Conservation (phyloP, 2,888 invertebrate genomes). For the Callinectes sapidus region DNA sequence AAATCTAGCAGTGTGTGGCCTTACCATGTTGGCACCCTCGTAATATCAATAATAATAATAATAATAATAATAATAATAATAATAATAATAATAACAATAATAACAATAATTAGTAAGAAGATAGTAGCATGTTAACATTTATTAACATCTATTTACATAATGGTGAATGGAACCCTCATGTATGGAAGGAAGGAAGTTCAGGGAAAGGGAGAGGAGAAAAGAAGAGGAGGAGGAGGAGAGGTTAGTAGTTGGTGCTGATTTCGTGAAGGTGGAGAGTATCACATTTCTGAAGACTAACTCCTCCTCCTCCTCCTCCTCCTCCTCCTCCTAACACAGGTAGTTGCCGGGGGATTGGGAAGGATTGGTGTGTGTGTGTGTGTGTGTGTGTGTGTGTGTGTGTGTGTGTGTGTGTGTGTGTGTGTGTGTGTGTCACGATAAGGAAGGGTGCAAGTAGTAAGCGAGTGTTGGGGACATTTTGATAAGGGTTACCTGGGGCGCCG, state of each 20-base stretch:
- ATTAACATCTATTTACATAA: not conserved
- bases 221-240: not conserved
- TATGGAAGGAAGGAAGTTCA: not conserved
- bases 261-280: not conserved
- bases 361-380: not conserved
- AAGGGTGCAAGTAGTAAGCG: not conserved
- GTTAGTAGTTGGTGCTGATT: not conserved
- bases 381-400: not conserved
- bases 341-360: not conserved
- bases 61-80: not conserved
- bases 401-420: conserved; percentile 8
- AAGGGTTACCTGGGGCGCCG: not conserved
- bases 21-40: too few relatives aligned
- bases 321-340: not conserved
- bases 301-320: not conserved
- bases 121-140: not conserved
- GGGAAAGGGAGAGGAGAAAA: too few relatives aligned
- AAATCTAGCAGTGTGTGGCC: not conserved
- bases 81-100: not conserved
- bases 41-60: not conserved
- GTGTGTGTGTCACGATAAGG: conserved; percentile 27
- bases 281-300: not conserved
- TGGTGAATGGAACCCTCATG: not conserved
- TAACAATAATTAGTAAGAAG: not conserved
- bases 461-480: conserved; percentile 4